phyloP scores from a whole-genome alignment of 1,140 invertebrate genomes.

The Mercenaria mercenaria region DNA sequence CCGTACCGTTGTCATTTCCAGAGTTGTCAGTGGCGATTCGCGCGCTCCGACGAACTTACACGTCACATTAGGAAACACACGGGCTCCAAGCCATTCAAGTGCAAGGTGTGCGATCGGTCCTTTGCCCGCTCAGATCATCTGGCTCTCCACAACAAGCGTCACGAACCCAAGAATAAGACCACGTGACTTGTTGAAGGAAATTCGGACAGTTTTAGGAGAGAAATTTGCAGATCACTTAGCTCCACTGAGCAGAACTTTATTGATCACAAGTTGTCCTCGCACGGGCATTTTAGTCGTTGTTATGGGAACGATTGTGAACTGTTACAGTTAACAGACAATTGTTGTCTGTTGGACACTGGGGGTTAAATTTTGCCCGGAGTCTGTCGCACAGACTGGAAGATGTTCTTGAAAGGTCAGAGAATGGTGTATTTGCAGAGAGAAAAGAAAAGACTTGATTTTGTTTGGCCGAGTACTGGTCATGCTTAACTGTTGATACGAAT shows the following conservation, averaged over 20 bases:
- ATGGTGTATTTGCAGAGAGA: background rate
- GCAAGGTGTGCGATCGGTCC: conserved; percentile 92
- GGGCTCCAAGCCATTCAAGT: conserved; percentile 86
- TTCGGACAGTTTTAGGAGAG: background rate
- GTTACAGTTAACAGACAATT: background rate
- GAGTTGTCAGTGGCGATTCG: conserved; percentile 97
- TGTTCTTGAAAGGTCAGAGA: background rate
- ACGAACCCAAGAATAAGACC: conserved; percentile 85
- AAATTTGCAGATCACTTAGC: background rate
- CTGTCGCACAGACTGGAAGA: conserved; percentile 4
- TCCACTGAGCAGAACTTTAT: conserved; percentile 20
- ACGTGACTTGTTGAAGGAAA: conserved; percentile 47
- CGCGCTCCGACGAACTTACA: conserved; percentile 98
- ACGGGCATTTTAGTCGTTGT: background rate
- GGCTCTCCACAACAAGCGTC: conserved; percentile 90
- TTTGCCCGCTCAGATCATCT: conserved; percentile 90
- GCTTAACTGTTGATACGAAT: background rate
- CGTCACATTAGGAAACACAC: conserved; percentile 86
- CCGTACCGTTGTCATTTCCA: conserved; percentile 86
- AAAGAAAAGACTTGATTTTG: background rate
- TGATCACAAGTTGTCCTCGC: conserved; percentile 9
- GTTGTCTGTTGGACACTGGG: background rate
- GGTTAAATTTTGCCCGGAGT: background rate
- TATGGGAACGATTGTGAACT: background rate
- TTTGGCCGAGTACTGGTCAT: background rate